Percentiles rank a stretch among this genome's conserved stretches.
Conservation (phyloP, 2,113 vertebrate genomes). For the Tor tambroides region DNA sequence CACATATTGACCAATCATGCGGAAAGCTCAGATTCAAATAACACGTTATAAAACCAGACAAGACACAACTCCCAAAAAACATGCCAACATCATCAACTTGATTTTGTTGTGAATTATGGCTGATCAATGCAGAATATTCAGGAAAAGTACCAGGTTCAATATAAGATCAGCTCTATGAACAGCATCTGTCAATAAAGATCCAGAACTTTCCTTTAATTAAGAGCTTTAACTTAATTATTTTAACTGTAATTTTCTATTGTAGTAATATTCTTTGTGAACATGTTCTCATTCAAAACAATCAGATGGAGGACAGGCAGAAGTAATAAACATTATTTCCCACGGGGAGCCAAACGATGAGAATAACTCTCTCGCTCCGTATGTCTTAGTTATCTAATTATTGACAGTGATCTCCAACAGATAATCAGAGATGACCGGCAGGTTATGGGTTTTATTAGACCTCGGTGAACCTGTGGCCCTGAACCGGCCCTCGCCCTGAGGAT, state of each 20-base stretch:
- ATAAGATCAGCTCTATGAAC: neutral
- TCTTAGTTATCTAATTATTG: conserved; percentile 35
- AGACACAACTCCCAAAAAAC: neutral
- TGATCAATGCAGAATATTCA: neutral
- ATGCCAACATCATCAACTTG: neutral
- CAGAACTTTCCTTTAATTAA: neutral
- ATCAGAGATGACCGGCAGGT: conserved; percentile 26
- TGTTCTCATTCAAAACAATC: neutral
- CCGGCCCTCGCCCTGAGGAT: neutral
- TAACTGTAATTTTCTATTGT: neutral
- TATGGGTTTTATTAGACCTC: conserved; percentile 37
- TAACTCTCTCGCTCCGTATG: neutral
- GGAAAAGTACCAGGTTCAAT: neutral
- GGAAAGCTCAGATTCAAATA: neutral
- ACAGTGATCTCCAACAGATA: conserved; percentile 11
- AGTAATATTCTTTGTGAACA: neutral
- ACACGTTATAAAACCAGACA: neutral
- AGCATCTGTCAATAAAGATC: neutral
- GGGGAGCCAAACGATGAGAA: neutral
- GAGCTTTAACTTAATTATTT: neutral
- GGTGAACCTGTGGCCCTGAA: conserved; percentile 8
- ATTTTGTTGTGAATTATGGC: no score
- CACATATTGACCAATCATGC: neutral
- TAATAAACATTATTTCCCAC: conserved; percentile 39
- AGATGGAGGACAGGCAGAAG: neutral